Evolutionary conservation across 2,888 invertebrate genomes (phyloP).

Genomic region (Gari tellinella): DNA sequence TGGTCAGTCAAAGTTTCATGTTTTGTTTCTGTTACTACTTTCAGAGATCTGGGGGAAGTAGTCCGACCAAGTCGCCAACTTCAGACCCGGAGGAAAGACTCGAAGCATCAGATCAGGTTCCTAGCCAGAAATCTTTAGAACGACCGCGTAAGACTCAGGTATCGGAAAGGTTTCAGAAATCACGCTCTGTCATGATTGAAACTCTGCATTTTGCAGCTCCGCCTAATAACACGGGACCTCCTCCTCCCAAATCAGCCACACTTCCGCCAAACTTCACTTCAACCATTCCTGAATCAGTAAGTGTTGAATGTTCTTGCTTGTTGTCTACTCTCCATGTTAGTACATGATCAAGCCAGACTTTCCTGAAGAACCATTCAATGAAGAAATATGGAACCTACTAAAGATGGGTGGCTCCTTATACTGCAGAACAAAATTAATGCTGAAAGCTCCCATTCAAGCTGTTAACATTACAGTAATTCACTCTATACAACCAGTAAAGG

Average conservation of each 20-base stretch:
- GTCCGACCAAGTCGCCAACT: constrained; percentile 44
- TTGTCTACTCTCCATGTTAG: too few relatives aligned
- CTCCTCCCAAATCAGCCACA: constrained; percentile 61
- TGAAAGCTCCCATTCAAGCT: too few relatives aligned
- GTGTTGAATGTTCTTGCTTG: constrained; percentile 3
- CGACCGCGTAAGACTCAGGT: constrained; percentile 29
- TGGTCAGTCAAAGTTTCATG: too few relatives aligned
- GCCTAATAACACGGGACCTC: constrained; percentile 44
- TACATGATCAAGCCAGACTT: too few relatives aligned
- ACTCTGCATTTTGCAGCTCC: constrained; percentile 45
- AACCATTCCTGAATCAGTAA: constrained; percentile 29
- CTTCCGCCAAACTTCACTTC: constrained; percentile 52
- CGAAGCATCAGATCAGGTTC: background rate
- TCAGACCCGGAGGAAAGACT: constrained; percentile 11
- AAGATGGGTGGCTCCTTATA: too few relatives aligned
- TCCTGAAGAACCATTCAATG: too few relatives aligned
- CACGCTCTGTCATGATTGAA: constrained; percentile 59
- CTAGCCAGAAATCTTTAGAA: background rate
- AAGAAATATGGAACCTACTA: too few relatives aligned
- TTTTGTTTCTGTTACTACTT: constrained; percentile 12
- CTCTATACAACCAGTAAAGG: too few relatives aligned
- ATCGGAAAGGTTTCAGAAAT: constrained; percentile 53
- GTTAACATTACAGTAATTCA: too few relatives aligned
- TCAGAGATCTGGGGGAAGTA: constrained; percentile 43
- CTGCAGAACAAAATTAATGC: too few relatives aligned